Conservation (phyloP, 2,113 vertebrate genomes). For the Tragelaphus scriptus region DNA sequence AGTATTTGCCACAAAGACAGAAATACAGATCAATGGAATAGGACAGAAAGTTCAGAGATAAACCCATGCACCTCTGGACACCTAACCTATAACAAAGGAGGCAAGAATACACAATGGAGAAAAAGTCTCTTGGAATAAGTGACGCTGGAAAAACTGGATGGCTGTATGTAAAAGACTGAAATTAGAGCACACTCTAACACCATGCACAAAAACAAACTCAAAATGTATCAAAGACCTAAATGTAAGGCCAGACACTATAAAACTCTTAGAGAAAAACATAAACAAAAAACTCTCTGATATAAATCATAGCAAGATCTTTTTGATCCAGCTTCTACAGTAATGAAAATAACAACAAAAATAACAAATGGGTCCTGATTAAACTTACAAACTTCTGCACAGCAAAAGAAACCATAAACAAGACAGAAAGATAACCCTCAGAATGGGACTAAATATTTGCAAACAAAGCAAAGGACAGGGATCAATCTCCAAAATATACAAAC, state of each 20-base stretch:
- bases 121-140: not conserved
- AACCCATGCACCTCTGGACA: not conserved
- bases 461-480: not conserved
- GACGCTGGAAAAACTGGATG: not conserved
- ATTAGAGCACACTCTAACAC: not conserved
- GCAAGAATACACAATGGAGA: not conserved
- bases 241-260: not conserved
- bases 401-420: not conserved
- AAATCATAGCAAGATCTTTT: not conserved
- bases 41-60: not conserved
- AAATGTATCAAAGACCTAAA: not conserved
- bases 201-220: not conserved
- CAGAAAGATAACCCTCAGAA: not conserved
- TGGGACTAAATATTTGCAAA: not conserved
- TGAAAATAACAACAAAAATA: not conserved
- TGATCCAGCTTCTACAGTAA: not conserved
- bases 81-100: not conserved
- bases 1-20: not conserved
- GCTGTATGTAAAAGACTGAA: not conserved
- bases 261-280: not conserved
- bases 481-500: not conserved
- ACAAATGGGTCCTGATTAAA: not conserved
- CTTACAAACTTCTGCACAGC: not conserved
- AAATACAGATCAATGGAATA: not conserved
- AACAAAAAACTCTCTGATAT: not conserved